These are phyloP conservation scores for Bergia puertoricense DNA, from an alignment of 92 coral and sea anemone genomes.

Conservation along the genomic window DNA sequence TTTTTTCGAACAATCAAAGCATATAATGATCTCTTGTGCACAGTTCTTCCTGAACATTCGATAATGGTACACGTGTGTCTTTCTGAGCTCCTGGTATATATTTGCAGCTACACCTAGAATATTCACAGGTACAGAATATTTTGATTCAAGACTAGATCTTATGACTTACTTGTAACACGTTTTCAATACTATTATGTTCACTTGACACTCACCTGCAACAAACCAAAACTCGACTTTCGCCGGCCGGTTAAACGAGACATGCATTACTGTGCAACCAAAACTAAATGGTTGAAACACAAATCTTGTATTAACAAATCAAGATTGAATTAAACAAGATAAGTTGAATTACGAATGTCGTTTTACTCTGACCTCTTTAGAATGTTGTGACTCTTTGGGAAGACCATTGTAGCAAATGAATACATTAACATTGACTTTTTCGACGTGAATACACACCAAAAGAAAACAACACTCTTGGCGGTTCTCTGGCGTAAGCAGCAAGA, in stretches of 20 bases:
- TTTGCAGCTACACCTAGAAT: no score
- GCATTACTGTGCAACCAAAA: background rate
- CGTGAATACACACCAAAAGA: conserved; percentile 15
- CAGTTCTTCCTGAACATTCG: no score
- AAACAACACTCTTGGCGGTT: conserved; percentile 5
- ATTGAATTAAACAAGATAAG: background rate
- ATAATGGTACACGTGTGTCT: no score
- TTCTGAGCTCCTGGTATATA: no score
- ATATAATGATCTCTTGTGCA: no score
- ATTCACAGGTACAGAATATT: background rate
- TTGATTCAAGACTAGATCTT: background rate
- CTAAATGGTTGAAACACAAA: background rate
- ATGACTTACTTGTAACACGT: background rate
- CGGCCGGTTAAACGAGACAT: background rate
- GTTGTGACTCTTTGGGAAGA: background rate
- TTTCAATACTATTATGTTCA: conserved; percentile 8
- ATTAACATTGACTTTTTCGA: conserved; percentile 32
- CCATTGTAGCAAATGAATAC: background rate
- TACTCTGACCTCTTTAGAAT: background rate
- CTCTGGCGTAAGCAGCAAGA: background rate
- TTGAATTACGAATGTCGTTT: background rate
- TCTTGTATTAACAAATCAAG: background rate
- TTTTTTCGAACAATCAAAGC: no score
- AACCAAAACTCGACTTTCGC: background rate
- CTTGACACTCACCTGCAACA: conserved; percentile 32